Conservation (phyloP, 2,113 vertebrate species). For the Pluvialis apricaria region DNA sequence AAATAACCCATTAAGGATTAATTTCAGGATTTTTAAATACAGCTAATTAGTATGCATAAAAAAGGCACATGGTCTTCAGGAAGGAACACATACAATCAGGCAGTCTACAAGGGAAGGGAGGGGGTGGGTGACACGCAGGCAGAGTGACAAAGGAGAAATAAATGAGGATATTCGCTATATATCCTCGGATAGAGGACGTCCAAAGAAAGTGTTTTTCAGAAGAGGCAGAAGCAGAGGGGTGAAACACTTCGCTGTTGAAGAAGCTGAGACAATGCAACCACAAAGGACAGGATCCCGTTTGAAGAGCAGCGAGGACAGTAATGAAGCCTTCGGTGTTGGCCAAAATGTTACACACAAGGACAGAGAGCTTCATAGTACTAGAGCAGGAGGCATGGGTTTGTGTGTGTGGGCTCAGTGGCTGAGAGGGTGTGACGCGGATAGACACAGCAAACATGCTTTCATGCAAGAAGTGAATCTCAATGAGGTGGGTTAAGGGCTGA, state of each 20-base stretch:
- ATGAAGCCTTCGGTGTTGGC: neutral
- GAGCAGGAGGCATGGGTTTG: neutral
- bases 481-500: neutral
- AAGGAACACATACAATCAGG: neutral
- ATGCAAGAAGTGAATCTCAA: neutral
- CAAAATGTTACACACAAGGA: neutral
- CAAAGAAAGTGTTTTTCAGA: neutral
- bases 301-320: neutral
- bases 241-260: neutral
- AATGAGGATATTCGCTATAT: neutral
- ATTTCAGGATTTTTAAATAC: slow-evolving; percentile 34
- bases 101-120: neutral
- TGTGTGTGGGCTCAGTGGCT: neutral
- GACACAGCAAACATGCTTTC: neutral
- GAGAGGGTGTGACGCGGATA: rapidly evolving
- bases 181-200: neutral
- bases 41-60: slow-evolving; percentile 18
- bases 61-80: neutral
- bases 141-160: neutral
- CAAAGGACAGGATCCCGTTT: neutral
- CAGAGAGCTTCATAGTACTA: neutral
- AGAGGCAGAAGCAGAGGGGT: neutral
- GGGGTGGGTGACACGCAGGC: neutral
- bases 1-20: slow-evolving; percentile 37
- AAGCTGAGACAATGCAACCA: neutral